Base-by-base conservation (phyloP, 2,113 vertebrate species). In the Dicrurus megarhynchus region DNA sequence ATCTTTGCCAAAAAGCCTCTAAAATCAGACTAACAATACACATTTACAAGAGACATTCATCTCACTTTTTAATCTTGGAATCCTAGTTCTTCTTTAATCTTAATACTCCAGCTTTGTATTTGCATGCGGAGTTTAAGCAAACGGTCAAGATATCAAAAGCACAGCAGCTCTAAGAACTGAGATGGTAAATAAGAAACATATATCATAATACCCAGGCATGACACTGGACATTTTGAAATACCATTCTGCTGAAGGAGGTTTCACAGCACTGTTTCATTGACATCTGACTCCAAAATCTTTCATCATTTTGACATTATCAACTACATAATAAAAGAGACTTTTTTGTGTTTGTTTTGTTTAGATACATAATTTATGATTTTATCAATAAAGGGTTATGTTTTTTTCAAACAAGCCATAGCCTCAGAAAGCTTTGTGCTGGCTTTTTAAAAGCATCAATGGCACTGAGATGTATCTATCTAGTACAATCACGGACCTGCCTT, bases 61-160 rank as follows among this genome's bases (percentile, higher is more conserved):
- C 90, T 92, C 41, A 28, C 28, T 81, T 95, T 83, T 92, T 96
- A 94, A 94, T 94, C 92, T 96, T 71, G 52, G 69, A 71, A 95
- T 90, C 42, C 14, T 86, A 87, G 71, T 64, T 89, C 60, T 88
- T 93, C 95, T 96, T 95, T 95, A 96, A 96, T 93, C 90, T 90
- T 89, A 96, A 94, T 86, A 90, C 60, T 75, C 73, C 32, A 78
- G 64, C 83, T 93, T 96, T 78, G 56, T 67, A 75, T 95, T 95
- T 93, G 91, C 92, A 93, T 64, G 73, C 27, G 33, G 76, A 89
- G 92, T 92, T 97, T 93, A 96, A 93, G 86, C 57, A 94, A 96
- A 95, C 53, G 96, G 73, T 21, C 85, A 65, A 79, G 61, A 69
- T 87, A 94, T 76, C 86, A 93, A 93, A 89, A 95, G 73, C 67